Base-by-base conservation (phyloP, 2,888 invertebrate genomes). In the Physocephala rufipes region DNA sequence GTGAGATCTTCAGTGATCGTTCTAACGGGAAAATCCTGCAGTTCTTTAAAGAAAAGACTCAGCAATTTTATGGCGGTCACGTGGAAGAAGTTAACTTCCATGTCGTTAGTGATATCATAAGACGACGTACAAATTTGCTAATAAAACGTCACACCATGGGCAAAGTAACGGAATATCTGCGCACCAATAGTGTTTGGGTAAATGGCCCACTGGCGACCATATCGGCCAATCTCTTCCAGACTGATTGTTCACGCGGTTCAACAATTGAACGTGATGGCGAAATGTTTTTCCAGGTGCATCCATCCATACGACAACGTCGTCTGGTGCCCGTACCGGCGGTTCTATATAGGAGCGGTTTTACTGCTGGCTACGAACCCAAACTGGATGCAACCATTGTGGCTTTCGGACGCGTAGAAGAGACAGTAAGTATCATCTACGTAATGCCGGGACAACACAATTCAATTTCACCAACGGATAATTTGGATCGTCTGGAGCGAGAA, bases 381-480 rank as follows among this genome's bases (percentile, higher is more conserved):
- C 85, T 95, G 47, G 95, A 95, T 80, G 95, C 94, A 0, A 95
- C 95, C 0, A 92, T 92, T 1, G 92, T 93, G 4, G 91, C 94
- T 12, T 87, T 95, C 66, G 94, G 94, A 13, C 89, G 89, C 43
- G 88, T 89, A 36, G 90, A 91, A 74, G 90, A 92, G 66, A 88
- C 91, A 0, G 89, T 95, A 0, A 94, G 94, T 79, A 92, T 93
- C 0, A 89, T 95, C 55, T 91, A 95, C 76, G 89, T 95, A 0
- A 91, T 95, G 88, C 95, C 95, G 0, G 95, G 95, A 0, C 94
- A 94, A 81, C 94, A 94, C 85, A 94, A 94, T 30, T 91, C 92
- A 68, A 88, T 91, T 0, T 92, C 93, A 1, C 92, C 93, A 0
- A 92, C 93, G 0, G 94, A 95, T 79, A 94, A 93, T 71, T 86